These are phyloP conservation scores for Erebia palarica DNA, from an alignment of 2,888 invertebrate species.

Conservation along the genomic window DNA sequence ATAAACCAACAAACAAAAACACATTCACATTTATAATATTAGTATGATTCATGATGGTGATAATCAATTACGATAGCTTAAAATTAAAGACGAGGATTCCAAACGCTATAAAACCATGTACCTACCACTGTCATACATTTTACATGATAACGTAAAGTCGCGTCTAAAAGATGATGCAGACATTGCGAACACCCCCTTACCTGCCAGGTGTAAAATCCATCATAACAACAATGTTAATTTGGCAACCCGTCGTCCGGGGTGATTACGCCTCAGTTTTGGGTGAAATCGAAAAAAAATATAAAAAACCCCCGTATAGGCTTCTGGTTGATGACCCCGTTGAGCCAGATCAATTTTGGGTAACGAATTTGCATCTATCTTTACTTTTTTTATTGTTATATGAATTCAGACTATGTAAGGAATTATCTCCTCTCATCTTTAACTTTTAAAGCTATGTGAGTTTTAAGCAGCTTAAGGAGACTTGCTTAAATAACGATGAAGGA, in stretches of 20 bases:
- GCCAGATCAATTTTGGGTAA: constrained; percentile 30
- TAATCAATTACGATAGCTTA: too few relatives aligned
- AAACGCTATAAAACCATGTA: too few relatives aligned
- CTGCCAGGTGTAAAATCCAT: constrained; percentile 63
- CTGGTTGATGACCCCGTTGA: constrained; percentile 41
- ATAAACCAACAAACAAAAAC: too few relatives aligned
- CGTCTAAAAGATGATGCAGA: background rate
- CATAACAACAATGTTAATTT: constrained; percentile 53
- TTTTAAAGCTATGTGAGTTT: too few relatives aligned
- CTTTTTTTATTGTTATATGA: constrained; percentile 18
- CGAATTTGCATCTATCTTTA: constrained; percentile 22
- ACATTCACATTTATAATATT: too few relatives aligned
- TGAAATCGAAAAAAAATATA: constrained; percentile 39
- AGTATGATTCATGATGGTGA: too few relatives aligned
- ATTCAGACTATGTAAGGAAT: background rate
- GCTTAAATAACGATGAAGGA: too few relatives aligned
- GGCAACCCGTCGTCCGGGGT: constrained; percentile 45
- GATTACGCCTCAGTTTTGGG: constrained; percentile 45
- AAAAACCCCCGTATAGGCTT: constrained; percentile 33
- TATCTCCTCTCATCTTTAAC: background rate
- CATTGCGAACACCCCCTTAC: constrained; percentile 41
- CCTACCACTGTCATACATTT: background rate
- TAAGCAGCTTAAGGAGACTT: too few relatives aligned
- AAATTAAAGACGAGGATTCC: too few relatives aligned
- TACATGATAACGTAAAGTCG: background rate